Conservation (phyloP, 2,113 vertebrate genomes). For the Arvicanthis niloticus region DNA sequence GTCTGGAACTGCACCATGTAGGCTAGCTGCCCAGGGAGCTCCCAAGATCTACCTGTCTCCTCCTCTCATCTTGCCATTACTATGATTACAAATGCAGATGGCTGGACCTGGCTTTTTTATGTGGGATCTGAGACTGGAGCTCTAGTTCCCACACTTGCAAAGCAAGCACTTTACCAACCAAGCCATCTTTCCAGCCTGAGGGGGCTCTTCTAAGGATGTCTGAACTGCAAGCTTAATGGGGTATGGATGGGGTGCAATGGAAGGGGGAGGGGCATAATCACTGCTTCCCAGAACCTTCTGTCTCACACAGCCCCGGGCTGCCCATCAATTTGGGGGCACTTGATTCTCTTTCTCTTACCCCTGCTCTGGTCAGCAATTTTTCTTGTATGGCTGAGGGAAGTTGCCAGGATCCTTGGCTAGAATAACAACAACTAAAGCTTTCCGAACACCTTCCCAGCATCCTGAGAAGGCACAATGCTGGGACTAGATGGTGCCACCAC, state of each 20-base stretch:
- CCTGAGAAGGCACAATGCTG: neutral
- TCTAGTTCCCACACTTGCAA: neutral
- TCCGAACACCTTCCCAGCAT: fast-evolving
- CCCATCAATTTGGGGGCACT: neutral
- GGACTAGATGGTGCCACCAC: neutral
- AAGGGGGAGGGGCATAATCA: neutral
- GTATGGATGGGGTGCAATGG: neutral
- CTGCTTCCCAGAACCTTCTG: too few species aligned
- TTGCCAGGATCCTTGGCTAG: neutral
- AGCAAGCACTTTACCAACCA: neutral
- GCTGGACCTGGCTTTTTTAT: too few species aligned
- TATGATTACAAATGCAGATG: neutral
- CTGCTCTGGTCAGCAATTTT: neutral
- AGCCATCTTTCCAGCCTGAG: neutral
- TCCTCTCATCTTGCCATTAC: neutral
- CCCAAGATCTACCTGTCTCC: neutral
- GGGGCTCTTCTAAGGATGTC: neutral
- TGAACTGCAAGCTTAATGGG: neutral
- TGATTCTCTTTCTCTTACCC: neutral
- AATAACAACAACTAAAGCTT: neutral
- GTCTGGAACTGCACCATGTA: neutral
- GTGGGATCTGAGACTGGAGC: neutral
- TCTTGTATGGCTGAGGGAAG: neutral
- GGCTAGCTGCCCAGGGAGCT: neutral
- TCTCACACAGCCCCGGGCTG: neutral